Base-by-base conservation (phyloP, 2,888 invertebrate genomes). In the Rosalia funebris region DNA sequence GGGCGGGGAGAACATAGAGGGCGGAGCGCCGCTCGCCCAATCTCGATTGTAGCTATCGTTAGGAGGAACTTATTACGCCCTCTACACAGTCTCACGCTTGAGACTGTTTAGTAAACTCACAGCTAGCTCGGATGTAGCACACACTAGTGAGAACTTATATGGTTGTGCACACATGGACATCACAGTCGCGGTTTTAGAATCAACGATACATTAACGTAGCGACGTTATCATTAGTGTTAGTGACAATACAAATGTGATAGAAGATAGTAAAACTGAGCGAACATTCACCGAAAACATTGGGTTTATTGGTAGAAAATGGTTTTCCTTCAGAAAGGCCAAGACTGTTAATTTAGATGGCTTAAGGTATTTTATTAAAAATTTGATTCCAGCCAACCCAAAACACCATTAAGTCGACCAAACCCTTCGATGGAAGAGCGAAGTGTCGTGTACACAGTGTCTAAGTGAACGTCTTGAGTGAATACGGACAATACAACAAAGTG, bases 71-170 rank as follows among this genome's bases (percentile, higher is more conserved):
- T 32, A 58, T 34, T 34, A 72, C 70, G 69, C 64, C 66, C 71
- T 56, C 66, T 62, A 58, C 54, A 63, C 66, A 68, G 68, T 71
- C 70, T 68, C 60, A 65, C 42, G 53, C 58, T 55, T 44, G 20
- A 66, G 64, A 66, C 65, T 68, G 72, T 74, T 79, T 79, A 80
- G 79, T 80, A 74, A 77, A 77, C 71, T 71, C 64, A 70, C 73
- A 68, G 67, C 70, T 68, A 72, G 59, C 66, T 60, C 42, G 50
- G 17, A 53, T 50, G 62, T 60, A 71, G 72, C 76, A 75, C 74
- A 75, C 67, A 70, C 50, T 31, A 48, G 12, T 57, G 59, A 41
- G 60, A 50, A 48, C 48, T 48, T 2, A 16, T n/a, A 12, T 19
- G 12, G 48, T 37, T 48, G 11, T 39, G 55, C 39, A 53, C 64